Base-by-base conservation (phyloP, 1,140 invertebrate species). In the Drosophila sp. region DNA sequence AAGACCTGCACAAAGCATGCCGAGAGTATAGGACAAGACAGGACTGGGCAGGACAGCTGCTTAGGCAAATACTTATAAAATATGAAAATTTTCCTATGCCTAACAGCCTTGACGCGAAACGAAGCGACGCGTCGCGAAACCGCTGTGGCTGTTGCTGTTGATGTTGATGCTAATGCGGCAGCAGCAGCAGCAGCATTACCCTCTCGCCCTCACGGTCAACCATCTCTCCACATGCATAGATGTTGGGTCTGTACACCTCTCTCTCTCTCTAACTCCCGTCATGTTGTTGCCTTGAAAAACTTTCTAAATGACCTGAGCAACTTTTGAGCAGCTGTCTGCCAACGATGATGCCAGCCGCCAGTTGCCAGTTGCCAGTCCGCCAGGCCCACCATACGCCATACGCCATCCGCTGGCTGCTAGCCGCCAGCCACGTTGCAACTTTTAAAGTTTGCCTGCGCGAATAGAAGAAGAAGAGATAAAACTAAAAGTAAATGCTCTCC, bases 251-350 rank as follows among this genome's bases (percentile, higher is more conserved):
- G 1, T 50, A 50, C 44, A 17, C 17, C 17, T 17, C 17, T 17
- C 17, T 17, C 17, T 17, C 17, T 17, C 17, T 17, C 17, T 17
- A 17, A 17, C 44, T 50, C 17, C 7, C 25, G 44, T 50, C 44
- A 50, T 50, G 56, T 25, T 35, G 32, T 58, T 58, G 56, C 56
- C 56, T 58, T 58, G 56, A 58, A 72, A 87, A 87, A 87, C 84
- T 87, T 87, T 85, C 65, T 77, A 87, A 86, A 87, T 87, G 83
- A 87, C 83, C 83, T 72, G 60, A 77, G 80, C 83, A 87, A 87
- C 70, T 89, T 87, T 78, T 87, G 80, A 89, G 76, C 84, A 87
- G 84, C 84, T 87, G 80, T 80, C 83, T 85, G 75, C 44, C 71
- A 60, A 63, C 63, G 44, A 50, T 50, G 44, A 50, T 27, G 40